phyloP scores from a whole-genome alignment of 2,797 vertebrate genomes.

The Phoebastria nigripes region DNA sequence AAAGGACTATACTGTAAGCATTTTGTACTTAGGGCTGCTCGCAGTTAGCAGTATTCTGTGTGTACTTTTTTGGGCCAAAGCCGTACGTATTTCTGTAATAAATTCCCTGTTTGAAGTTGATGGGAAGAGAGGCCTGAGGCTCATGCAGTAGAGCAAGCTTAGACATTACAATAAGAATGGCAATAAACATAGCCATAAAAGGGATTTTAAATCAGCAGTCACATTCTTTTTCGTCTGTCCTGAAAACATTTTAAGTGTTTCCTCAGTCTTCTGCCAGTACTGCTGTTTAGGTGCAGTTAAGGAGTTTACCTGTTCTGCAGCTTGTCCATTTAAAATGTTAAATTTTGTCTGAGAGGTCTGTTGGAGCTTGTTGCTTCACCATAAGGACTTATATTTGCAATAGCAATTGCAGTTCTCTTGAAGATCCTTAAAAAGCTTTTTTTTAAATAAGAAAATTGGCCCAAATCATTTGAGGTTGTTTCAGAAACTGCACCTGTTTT shows the following conservation, averaged over 20 bases:
- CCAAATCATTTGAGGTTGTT: neutral
- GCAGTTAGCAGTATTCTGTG: neutral
- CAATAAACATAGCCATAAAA: conserved; percentile 30
- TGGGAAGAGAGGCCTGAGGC: conserved; percentile 27
- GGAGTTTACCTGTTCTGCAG: neutral
- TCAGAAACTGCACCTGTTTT: neutral
- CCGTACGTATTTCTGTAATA: neutral
- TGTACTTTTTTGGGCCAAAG: neutral
- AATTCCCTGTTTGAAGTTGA: conserved; percentile 14
- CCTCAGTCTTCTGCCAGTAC: neutral
- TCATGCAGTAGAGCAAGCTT: conserved; percentile 6
- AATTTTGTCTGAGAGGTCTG: neutral
- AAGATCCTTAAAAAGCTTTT: neutral
- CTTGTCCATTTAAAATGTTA: neutral
- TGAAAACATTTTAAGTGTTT: neutral
- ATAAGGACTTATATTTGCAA: neutral
- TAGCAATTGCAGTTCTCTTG: neutral
- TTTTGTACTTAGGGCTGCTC: neutral
- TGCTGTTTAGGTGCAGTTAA: neutral
- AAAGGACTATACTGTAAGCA: neutral
- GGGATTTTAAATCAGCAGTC: neutral
- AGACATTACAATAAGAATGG: conserved; percentile 2
- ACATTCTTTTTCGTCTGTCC: neutral
- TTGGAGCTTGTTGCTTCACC: neutral
- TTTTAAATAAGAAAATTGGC: neutral